Conservation (phyloP, 2,797 vertebrate species). For the Paguma larvata region DNA sequence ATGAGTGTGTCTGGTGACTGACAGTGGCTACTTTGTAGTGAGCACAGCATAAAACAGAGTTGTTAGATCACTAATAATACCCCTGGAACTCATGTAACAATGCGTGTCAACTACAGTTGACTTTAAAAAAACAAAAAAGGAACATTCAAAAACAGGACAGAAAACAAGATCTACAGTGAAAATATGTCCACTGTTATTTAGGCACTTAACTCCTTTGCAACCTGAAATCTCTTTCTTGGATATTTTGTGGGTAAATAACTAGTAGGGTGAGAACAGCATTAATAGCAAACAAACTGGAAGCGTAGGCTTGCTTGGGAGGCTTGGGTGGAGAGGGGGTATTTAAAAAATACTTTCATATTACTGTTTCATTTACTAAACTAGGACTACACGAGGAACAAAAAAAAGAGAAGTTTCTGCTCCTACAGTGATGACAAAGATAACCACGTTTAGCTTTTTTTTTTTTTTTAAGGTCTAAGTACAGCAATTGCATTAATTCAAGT, state of each 20-base stretch:
- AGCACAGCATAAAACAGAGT: background rate
- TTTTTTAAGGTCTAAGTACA: background rate
- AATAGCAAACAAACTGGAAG: background rate
- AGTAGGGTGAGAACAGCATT: background rate
- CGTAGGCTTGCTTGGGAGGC: background rate
- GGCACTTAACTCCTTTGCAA: background rate
- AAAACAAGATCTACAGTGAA: background rate
- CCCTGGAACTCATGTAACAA: background rate
- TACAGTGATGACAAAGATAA: background rate
- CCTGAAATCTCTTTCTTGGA: background rate
- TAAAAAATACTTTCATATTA: background rate
- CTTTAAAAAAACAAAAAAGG: background rate
- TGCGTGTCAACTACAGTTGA: background rate
- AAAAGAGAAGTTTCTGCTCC: background rate
- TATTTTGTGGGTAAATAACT: conserved; percentile 15
- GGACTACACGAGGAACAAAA: background rate
- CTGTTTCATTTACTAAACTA: background rate
- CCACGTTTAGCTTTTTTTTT: background rate
- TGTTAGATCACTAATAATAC: background rate
- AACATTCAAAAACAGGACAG: background rate
- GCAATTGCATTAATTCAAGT: conserved; percentile 10
- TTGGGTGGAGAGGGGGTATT: background rate
- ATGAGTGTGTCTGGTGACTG: background rate
- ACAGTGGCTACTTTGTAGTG: background rate
- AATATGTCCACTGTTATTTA: background rate